Evolutionary conservation across 2,797 vertebrate species (phyloP).

Genomic region (Amniataba percoides): DNA sequence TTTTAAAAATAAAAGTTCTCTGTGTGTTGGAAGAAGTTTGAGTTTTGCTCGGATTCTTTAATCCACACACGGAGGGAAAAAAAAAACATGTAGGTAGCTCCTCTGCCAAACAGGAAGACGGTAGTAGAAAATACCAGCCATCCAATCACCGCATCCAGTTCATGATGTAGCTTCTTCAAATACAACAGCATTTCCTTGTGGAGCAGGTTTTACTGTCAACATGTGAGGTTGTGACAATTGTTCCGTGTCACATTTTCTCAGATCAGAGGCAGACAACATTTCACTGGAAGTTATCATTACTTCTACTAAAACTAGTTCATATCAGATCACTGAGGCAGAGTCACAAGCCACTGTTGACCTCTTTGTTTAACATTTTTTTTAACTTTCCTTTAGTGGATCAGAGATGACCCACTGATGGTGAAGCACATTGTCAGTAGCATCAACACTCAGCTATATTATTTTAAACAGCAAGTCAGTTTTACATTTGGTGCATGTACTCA

Average conservation of each 20-base stretch:
- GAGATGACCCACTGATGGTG: not conserved
- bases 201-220: slow-evolving; percentile 78
- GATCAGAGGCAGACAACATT: slow-evolving; percentile 40
- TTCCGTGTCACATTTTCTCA: slow-evolving; percentile 48
- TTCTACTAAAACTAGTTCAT: slow-evolving; percentile 17
- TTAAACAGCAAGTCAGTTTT: no score
- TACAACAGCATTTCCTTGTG: slow-evolving; percentile 75
- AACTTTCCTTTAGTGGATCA: not conserved
- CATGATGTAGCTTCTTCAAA: slow-evolving; percentile 30
- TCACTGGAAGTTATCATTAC: not conserved
- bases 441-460: not conserved
- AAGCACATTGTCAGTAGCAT: not conserved
- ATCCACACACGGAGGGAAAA: not conserved
- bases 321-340: no score
- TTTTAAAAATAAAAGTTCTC: not conserved
- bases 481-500: no score
- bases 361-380: not conserved
- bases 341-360: not conserved
- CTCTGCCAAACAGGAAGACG: slow-evolving; percentile 19
- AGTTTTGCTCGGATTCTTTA: not conserved
- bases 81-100: not conserved
- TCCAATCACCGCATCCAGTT: not conserved
- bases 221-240: slow-evolving; percentile 7
- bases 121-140: not conserved
- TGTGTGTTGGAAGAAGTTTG: not conserved